phyloP scores from a whole-genome alignment of 1,140 invertebrate genomes.

The Stegodyphus mimosarum region DNA sequence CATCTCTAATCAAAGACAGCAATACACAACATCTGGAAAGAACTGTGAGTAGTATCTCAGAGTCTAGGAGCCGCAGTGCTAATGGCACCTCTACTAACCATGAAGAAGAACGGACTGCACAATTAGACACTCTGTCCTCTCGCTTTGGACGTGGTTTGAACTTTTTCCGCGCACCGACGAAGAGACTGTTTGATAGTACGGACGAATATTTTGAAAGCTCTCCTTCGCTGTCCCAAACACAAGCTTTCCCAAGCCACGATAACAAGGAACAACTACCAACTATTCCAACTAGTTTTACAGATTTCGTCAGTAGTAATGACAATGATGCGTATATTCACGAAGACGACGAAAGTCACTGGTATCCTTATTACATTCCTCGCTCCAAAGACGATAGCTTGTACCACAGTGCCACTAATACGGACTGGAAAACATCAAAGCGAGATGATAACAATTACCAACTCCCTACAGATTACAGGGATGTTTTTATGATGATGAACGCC shows the following conservation, averaged over 20 bases:
- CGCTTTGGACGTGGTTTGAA: too few species aligned
- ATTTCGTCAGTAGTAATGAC: conserved; percentile 32
- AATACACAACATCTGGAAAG: not conserved
- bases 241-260: not conserved
- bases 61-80: not conserved
- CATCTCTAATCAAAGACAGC: too few species aligned
- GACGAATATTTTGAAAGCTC: too few species aligned
- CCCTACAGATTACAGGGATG: conserved; percentile 25
- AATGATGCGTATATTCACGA: not conserved
- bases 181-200: too few species aligned
- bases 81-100: not conserved
- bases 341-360: conserved; percentile 15
- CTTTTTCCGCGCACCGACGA: too few species aligned
- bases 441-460: conserved; percentile 16
- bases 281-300: conserved; percentile 21
- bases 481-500: conserved; percentile 47
- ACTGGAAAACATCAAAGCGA: conserved; percentile 16
- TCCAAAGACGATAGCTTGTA: conserved; percentile 15
- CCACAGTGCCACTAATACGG: conserved; percentile 2
- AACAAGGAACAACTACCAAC: conserved; percentile 1
- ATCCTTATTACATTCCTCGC: conserved; percentile 24
- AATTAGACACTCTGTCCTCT: too few species aligned
- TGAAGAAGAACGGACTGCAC: too few species aligned
- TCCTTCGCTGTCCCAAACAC: too few species aligned
- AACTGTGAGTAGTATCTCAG: not conserved